Percentiles rank a stretch among this genome's conserved stretches.
Evolutionary conservation across 1,140 invertebrate genomes (phyloP).

Genomic region (Bombus impatiens): DNA sequence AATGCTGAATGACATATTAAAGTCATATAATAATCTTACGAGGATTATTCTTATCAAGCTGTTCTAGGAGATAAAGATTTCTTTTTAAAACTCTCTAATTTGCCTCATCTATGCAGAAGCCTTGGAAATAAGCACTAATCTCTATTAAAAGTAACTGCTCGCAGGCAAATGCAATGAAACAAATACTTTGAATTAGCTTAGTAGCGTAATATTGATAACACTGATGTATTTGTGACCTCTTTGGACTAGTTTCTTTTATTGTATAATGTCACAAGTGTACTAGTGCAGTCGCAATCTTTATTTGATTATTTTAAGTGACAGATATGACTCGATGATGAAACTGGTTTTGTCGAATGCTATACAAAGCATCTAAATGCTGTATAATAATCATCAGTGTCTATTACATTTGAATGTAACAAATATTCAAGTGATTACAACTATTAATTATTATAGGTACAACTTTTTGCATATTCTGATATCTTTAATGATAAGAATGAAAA

Average conservation of each 20-base stretch:
- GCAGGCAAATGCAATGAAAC: background rate
- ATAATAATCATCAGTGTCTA: background rate
- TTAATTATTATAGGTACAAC: background rate
- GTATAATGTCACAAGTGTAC: background rate
- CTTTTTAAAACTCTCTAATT: background rate
- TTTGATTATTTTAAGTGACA: background rate
- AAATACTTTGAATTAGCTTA: background rate
- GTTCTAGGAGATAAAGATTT: background rate
- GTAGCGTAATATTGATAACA: constrained; percentile 17
- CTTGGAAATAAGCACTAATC: constrained; percentile 2
- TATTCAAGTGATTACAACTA: background rate
- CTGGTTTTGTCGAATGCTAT: background rate
- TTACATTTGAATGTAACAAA: background rate
- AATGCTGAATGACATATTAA: background rate
- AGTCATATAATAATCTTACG: background rate
- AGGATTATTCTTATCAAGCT: constrained; percentile 4
- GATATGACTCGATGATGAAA: background rate
- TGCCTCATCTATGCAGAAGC: background rate
- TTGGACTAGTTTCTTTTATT: constrained; percentile 5
- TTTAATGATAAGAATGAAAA: background rate
- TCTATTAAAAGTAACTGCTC: constrained; percentile 17
- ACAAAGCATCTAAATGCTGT: background rate
- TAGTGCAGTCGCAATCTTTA: background rate
- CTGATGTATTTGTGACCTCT: constrained; percentile 3
- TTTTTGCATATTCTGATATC: background rate